Base-by-base conservation (phyloP, 2,888 invertebrate species). In the Bombylius discolor region DNA sequence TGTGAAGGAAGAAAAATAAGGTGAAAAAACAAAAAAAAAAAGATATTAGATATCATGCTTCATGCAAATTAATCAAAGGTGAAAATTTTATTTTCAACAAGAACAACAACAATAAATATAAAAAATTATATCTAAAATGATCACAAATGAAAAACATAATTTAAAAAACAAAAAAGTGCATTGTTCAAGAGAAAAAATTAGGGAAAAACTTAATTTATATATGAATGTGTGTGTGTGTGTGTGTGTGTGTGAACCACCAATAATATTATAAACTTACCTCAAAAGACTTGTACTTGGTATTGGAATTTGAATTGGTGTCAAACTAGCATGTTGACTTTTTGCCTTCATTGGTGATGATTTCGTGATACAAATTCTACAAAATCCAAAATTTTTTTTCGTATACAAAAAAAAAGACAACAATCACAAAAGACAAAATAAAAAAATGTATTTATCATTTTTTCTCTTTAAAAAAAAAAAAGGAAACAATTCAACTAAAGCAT, bases 221-320 rank as follows among this genome's bases (percentile, higher is more conserved):
- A 9, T 12, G 23, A 45, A 32, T 23, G 23, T 23, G 23, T 23
- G 23, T 2, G 23, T 23, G 23, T 49, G 50, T 13, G 46, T 53
- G 48, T 46, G 8, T 44, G 4, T 47, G 32, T 47, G 23, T 39
- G 14, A 5, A 23, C 23, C 23, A 23, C 23, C 23, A 23, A 23
- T 23, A 2, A 23, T 23, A 47, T 45, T 49, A 48, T 45, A 5
- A 5, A 5, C 54, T 60, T 59, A 62, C 62, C 62, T 62, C 55
- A 60, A 58, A 50, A 58, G 57, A 51, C 52, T 56, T 46, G 61
- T 55, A 51, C 52, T 56, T 46, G 61, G 53, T 39, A 49, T 58
- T 49, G 63, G 62, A 56, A 63, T 63, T 60, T 63, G 61, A 42
- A 63, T 63, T 52, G 63, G 63, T 54, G 62, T 57, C 56, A 63